Evolutionary conservation across 1,140 invertebrate species (phyloP), one percentile per base, ranked within the genome.

Genomic region (Hesperophylax magnus): DNA sequence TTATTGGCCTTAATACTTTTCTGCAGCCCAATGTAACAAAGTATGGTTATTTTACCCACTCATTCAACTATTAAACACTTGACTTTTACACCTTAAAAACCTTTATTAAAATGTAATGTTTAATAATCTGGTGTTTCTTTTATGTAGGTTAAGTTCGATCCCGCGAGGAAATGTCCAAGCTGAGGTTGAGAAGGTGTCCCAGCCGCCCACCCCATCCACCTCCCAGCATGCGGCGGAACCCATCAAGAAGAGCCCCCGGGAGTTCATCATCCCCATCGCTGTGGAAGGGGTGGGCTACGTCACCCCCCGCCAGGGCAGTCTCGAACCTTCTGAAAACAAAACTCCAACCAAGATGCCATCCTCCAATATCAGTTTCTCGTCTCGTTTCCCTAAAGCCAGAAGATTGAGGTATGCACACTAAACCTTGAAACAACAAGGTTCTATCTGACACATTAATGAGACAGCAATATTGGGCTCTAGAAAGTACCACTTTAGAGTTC

Each of bases 181-280:
- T 0, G 82, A 83, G 22, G 53, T 31, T 27, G 82, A 81, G 69
- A 78, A 24, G 22, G 53, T 27, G 15, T 31, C 53, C 20, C 75
- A 79, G 85, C 84, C 22, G 86, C 89, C 77, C 87, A 87, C 60
- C 34, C 60, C 80, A 20, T 54, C 84, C 69, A 31, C 87, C 77
- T 85, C 86, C 7, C 87, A 87, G 56, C 86, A 88, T 83, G 88
- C 87, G 11, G 88, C 92, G 24, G 93, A 97, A 86, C 94, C 95
- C 1, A 96, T 96, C 83, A 93, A 95, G 85, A 97, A 97, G 88
- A 96, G 95, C 75, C 95, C 96, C 11, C 90, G 96, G 18, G 96
- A 97, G 88, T 97, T 96, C 84, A 97, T 97, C 85, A 97, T 97
- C 88, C 96, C 96, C 0, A 97, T 97, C 85, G 95, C 95, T 17